Evolutionary conservation across 1,140 invertebrate genomes (phyloP).

Genomic region (Branchinecta lynchi): DNA sequence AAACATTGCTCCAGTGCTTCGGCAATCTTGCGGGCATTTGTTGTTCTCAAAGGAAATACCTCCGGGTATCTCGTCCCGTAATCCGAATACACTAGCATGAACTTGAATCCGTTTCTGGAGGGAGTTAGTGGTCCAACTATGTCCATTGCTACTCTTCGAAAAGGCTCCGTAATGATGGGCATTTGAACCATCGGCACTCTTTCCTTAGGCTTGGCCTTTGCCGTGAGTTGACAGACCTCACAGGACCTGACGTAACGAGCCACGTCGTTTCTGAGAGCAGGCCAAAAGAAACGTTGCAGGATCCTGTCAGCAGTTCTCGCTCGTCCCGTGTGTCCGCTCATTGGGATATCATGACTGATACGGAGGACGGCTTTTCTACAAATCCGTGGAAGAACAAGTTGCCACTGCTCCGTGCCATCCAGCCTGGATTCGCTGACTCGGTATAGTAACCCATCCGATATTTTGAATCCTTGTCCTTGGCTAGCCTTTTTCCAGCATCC

Average conservation of each 20-base stretch:
- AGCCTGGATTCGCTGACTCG: neutral
- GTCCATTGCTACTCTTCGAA: conserved; percentile 20
- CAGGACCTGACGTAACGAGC: conserved; percentile 21
- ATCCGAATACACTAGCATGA: conserved; percentile 28
- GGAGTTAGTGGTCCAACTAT: conserved; percentile 22
- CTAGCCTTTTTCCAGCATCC: neutral
- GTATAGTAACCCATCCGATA: neutral
- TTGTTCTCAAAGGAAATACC: conserved; percentile 24
- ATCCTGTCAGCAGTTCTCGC: conserved; percentile 18
- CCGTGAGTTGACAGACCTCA: conserved; percentile 22
- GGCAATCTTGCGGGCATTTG: conserved; percentile 26
- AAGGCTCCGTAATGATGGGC: neutral
- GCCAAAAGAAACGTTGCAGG: conserved; percentile 20
- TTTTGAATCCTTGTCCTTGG: neutral
- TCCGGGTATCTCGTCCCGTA: conserved; percentile 28
- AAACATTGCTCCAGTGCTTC: conserved; percentile 24
- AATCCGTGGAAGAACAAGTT: neutral
- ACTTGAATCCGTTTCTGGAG: conserved; percentile 22
- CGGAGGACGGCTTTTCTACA: neutral
- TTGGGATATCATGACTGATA: neutral
- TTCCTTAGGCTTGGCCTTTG: conserved; percentile 14
- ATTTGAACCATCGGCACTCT: conserved; percentile 16
- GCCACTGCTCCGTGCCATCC: neutral
- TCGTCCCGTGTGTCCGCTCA: conserved; percentile 20
- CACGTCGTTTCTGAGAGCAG: conserved; percentile 21